Conservation (phyloP, 2,113 vertebrate genomes). For the Entelurus aequoreus region DNA sequence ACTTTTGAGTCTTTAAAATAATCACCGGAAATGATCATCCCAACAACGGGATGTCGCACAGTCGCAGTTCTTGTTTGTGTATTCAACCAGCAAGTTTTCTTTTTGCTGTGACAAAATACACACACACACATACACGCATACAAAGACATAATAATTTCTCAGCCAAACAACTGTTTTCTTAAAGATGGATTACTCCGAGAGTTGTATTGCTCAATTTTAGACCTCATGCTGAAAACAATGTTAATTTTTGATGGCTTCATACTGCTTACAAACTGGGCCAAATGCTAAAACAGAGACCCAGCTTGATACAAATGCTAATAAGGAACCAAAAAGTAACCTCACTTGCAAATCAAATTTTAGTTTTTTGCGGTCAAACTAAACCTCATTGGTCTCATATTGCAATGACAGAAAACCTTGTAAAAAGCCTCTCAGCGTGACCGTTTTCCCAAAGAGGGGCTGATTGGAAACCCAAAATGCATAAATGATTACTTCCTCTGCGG, state of each 20-base stretch:
- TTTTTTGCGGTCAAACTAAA: not conserved
- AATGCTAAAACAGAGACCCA: not conserved
- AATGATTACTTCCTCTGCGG: no score
- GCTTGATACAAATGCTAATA: not conserved
- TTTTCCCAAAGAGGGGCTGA: no score
- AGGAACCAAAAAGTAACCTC: not conserved
- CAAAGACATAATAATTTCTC: not conserved
- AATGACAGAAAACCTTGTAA: no score
- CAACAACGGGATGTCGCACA: not conserved
- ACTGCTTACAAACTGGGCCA: not conserved
- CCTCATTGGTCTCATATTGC: no score
- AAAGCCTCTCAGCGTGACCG: no score
- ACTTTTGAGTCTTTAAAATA: no score
- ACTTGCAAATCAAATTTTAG: not conserved
- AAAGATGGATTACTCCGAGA: not conserved
- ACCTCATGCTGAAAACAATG: not conserved
- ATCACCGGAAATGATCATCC: no score
- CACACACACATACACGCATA: not conserved
- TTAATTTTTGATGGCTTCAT: constrained; percentile 3
- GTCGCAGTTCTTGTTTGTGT: not conserved
- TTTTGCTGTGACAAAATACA: not conserved
- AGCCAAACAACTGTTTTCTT: not conserved
- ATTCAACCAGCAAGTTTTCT: not conserved
- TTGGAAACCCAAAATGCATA: no score
- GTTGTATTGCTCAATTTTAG: constrained; percentile 2